Evolutionary conservation across 2,113 vertebrate genomes (phyloP).

Genomic region (Apodemus sylvaticus): DNA sequence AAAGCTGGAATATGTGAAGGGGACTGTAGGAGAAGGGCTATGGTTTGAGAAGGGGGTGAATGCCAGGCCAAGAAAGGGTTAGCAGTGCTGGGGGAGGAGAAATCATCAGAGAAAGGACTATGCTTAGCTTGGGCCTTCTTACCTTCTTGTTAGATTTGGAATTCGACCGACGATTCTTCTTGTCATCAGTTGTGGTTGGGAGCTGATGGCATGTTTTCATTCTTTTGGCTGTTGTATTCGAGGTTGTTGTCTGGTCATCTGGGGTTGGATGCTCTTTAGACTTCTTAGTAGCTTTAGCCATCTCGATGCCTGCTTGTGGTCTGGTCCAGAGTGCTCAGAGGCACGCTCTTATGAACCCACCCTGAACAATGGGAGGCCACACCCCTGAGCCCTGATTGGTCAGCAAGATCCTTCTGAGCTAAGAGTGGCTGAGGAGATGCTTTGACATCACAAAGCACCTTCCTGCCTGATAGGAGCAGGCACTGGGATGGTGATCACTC

Average conservation of each 20-base stretch:
- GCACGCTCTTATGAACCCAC: not conserved
- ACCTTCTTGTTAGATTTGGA: not conserved
- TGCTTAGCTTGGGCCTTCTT: too few relatives aligned
- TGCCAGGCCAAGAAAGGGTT: too few relatives aligned
- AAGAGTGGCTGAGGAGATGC: not conserved
- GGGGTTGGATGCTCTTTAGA: accelerated
- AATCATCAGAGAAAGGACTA: too few relatives aligned
- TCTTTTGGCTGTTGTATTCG: accelerated
- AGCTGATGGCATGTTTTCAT: accelerated
- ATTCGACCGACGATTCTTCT: too few relatives aligned
- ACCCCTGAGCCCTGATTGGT: not conserved
- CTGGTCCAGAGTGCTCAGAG: not conserved
- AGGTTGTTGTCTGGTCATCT: accelerated
- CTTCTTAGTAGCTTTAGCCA: not conserved
- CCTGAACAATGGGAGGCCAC: not conserved
- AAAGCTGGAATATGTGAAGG: too few relatives aligned
- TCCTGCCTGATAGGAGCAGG: not conserved
- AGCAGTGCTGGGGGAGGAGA: too few relatives aligned
- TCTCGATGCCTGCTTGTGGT: not conserved
- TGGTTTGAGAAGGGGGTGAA: too few relatives aligned
- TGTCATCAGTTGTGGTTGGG: too few relatives aligned
- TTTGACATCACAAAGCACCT: not conserved
- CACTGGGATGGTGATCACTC: too few relatives aligned
- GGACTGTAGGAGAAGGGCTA: too few relatives aligned
- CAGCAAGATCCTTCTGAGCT: not conserved